Conservation (phyloP, 2,888 invertebrate genomes). For the Pecten maximus region DNA sequence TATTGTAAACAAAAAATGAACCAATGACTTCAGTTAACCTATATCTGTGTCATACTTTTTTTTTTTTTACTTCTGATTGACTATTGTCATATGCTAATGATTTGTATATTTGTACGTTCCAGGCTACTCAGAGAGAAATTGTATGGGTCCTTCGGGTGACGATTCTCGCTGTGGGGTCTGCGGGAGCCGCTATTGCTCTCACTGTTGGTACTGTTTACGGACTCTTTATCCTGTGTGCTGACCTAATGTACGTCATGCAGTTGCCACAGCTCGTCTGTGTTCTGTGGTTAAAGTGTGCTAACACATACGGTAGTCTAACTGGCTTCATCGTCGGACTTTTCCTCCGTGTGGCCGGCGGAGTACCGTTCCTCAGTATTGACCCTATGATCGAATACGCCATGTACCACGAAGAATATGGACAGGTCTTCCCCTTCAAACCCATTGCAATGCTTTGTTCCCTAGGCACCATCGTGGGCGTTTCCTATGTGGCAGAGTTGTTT, state of each 20-base stretch:
- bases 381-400: slow-evolving; percentile 59
- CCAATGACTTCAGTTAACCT: too few species aligned
- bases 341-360: slow-evolving; percentile 91
- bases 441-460: slow-evolving; percentile 62
- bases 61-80: too few species aligned
- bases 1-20: too few species aligned
- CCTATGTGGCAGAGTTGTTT: slow-evolving; percentile 61
- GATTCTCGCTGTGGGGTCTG: slow-evolving; percentile 59
- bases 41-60: too few species aligned
- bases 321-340: slow-evolving; percentile 89
- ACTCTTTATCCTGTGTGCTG: slow-evolving; percentile 67
- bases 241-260: slow-evolving; percentile 70
- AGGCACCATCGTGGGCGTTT: slow-evolving; percentile 53
- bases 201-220: slow-evolving; percentile 66
- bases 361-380: slow-evolving; percentile 88
- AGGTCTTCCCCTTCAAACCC: slow-evolving; percentile 67
- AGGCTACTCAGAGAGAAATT: slow-evolving; percentile 68
- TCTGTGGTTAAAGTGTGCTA: slow-evolving; percentile 62
- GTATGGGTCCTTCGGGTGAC: slow-evolving; percentile 67
- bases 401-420: slow-evolving; percentile 57
- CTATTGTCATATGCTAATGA: too few species aligned
- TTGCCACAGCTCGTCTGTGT: slow-evolving; percentile 71
- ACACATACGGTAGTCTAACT: slow-evolving; percentile 68
- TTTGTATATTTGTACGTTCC: slow-evolving; percentile 38
- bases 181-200: slow-evolving; percentile 65